Evolutionary conservation across 2,888 invertebrate genomes (phyloP).

Genomic region (Amiota minor): DNA sequence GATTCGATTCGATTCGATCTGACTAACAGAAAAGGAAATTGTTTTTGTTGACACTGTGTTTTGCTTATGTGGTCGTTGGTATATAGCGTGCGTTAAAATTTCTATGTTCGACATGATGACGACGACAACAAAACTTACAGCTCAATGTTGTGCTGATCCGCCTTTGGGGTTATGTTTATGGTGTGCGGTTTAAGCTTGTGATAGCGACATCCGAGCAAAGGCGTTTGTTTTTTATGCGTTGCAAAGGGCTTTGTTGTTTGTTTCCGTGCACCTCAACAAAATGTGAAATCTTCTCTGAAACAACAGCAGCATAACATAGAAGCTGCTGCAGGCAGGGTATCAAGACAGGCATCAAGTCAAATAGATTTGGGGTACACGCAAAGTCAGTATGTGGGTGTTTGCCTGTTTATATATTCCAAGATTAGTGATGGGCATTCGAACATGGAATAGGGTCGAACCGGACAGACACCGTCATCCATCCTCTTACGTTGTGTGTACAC

Average conservation of each 20-base stretch:
- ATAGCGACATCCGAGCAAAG: neutral
- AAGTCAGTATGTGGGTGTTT: neutral
- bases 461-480: too few relatives aligned
- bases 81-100: slow-evolving; percentile 2
- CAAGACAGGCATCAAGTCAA: too few relatives aligned
- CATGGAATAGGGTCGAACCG: too few relatives aligned
- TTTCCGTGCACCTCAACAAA: neutral
- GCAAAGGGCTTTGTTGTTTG: slow-evolving; percentile 15
- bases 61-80: too few relatives aligned
- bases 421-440: too few relatives aligned
- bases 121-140: neutral
- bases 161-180: neutral
- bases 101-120: neutral
- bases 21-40: too few relatives aligned
- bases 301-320: neutral
- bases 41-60: too few relatives aligned
- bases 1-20: too few relatives aligned
- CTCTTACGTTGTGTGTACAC: too few relatives aligned
- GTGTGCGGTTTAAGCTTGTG: neutral
- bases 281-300: neutral
- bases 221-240: slow-evolving; percentile 18
- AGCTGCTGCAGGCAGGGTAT: neutral
- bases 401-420: neutral
- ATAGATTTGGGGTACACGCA: neutral
- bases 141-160: neutral